These are phyloP conservation scores for Brenthis hecate DNA, from an alignment of 2,888 invertebrate species.

Conservation along the genomic window DNA sequence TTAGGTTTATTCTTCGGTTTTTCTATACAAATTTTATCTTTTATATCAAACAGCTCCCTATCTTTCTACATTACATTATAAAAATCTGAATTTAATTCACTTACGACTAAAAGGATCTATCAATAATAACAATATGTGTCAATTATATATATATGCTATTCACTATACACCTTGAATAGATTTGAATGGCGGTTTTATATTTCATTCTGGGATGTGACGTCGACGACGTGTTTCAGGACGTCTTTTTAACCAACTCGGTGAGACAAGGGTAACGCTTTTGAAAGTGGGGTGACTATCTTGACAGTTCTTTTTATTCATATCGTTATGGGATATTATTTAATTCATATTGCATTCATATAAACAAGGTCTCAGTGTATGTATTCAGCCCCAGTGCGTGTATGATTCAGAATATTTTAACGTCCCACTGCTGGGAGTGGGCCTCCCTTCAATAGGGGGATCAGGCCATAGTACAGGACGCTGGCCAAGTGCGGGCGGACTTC, in stretches of 20 bases:
- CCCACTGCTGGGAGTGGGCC: too few species aligned
- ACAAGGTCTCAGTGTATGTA: not conserved
- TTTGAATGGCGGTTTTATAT: slow-evolving; percentile 12
- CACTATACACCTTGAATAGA: not conserved
- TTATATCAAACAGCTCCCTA: too few species aligned
- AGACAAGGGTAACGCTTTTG: slow-evolving; percentile 5
- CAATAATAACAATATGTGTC: slow-evolving; percentile 3
- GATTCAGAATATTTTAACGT: too few species aligned
- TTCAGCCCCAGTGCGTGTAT: too few species aligned
- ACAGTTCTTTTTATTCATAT: not conserved
- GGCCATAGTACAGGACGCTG: too few species aligned
- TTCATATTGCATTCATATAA: not conserved
- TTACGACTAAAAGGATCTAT: not conserved
- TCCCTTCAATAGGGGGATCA: too few species aligned
- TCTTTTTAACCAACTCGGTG: slow-evolving; percentile 1
- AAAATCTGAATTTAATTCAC: too few species aligned
- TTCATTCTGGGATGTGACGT: slow-evolving; percentile 8
- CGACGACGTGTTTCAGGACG: not conserved
- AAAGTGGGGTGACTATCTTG: not conserved
- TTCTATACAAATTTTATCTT: too few species aligned
- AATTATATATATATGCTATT: not conserved
- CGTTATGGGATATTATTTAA: not conserved
- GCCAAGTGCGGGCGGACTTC: too few species aligned
- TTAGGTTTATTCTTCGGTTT: too few species aligned
- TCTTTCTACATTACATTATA: too few species aligned